phyloP scores from a whole-genome alignment of 2,888 invertebrate genomes.

The Abrostola tripartita region DNA sequence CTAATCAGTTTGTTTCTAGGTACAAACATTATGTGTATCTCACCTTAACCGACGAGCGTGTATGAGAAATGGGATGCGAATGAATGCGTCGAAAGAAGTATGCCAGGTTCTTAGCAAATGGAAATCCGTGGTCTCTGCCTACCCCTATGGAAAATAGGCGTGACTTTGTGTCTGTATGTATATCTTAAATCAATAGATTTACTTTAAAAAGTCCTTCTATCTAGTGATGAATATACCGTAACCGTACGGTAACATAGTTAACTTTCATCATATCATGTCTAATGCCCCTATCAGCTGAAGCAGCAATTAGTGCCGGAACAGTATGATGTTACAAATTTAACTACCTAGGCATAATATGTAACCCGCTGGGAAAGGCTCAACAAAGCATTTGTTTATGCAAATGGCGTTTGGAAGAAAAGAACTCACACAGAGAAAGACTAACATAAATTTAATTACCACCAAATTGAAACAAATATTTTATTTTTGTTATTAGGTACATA shows the following conservation, averaged over 20 bases:
- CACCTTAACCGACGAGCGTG: too few relatives aligned
- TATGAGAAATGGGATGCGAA: too few relatives aligned
- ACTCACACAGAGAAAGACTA: neutral
- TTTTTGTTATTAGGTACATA: neutral
- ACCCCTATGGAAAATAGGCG: too few relatives aligned
- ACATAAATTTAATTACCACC: neutral
- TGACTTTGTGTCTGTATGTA: too few relatives aligned
- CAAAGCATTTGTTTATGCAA: constrained; percentile 4
- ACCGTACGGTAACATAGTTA: neutral
- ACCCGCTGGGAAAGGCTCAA: constrained; percentile 3
- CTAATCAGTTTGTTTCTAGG: too few relatives aligned
- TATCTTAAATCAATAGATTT: too few relatives aligned
- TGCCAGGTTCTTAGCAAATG: too few relatives aligned
- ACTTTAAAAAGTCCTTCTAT: too few relatives aligned
- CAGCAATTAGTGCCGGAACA: constrained; percentile 2
- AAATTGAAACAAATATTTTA: constrained; percentile 2
- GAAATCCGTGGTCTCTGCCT: too few relatives aligned
- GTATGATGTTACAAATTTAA: constrained; percentile 6
- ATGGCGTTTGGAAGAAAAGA: constrained; percentile 4
- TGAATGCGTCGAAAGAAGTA: too few relatives aligned
- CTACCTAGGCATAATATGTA: neutral
- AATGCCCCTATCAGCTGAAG: neutral
- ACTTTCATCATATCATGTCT: neutral
- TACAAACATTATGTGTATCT: too few relatives aligned
- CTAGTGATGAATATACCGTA: too few relatives aligned